Conservation (phyloP, 2,888 invertebrate species). For the Cremastobaeus sp. region DNA sequence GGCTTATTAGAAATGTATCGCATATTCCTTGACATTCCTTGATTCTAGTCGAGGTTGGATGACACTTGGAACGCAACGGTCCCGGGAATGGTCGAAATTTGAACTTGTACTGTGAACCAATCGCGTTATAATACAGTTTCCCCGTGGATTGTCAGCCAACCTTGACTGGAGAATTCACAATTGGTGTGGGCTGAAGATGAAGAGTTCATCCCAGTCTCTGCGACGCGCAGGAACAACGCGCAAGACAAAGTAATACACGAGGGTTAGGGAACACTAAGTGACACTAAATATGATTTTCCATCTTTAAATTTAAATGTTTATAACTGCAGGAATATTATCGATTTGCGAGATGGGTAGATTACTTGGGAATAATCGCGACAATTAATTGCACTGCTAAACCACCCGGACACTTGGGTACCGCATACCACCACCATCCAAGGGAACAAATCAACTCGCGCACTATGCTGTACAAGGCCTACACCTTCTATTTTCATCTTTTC, state of each 20-base stretch:
- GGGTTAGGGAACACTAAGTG: slow-evolving; percentile 70
- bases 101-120: slow-evolving; percentile 35
- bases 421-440: slow-evolving; percentile 7
- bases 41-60: slow-evolving; percentile 47
- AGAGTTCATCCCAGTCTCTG: slow-evolving; percentile 58
- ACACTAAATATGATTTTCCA: slow-evolving; percentile 70
- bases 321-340: slow-evolving; percentile 76
- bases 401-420: slow-evolving; percentile 60
- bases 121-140: slow-evolving; percentile 38
- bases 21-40: slow-evolving; percentile 35
- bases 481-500: not conserved
- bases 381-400: slow-evolving; percentile 65
- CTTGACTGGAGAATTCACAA: slow-evolving; percentile 41
- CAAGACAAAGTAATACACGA: slow-evolving; percentile 65
- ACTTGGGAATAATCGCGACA: slow-evolving; percentile 68
- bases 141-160: slow-evolving; percentile 43
- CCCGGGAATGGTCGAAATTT: not conserved
- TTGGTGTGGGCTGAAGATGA: slow-evolving; percentile 34
- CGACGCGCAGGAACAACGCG: slow-evolving; percentile 59
- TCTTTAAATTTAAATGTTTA: slow-evolving; percentile 65
- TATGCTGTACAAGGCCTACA: slow-evolving; percentile 62
- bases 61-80: slow-evolving; percentile 12
- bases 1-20: slow-evolving; percentile 46
- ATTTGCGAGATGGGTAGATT: slow-evolving; percentile 77
- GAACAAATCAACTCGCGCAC: slow-evolving; percentile 46